Percentiles rank a stretch among this genome's conserved stretches.
Evolutionary conservation across 2,888 invertebrate species (phyloP).

Genomic region (Marronus borbonicus): DNA sequence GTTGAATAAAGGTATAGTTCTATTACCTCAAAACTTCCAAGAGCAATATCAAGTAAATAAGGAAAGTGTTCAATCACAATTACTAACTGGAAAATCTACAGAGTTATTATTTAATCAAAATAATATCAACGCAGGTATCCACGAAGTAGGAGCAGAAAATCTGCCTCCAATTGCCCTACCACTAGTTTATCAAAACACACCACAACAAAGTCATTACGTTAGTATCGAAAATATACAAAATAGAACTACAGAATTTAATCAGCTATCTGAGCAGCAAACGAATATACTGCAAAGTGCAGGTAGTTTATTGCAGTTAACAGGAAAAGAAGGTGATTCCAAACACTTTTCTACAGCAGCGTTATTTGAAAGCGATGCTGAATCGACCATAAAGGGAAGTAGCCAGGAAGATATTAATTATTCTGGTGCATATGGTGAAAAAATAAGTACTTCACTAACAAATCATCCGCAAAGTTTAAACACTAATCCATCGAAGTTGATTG

Average conservation of each 20-base stretch:
- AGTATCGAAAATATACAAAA: conserved; percentile 29
- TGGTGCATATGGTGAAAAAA: conserved; percentile 66
- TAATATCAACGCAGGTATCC: conserved; percentile 5
- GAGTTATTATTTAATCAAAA: conserved; percentile 12
- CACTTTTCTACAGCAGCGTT: conserved; percentile 40
- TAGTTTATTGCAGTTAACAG: conserved; percentile 1
- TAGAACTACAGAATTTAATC: conserved; percentile 10
- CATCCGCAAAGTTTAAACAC: conserved; percentile 36
- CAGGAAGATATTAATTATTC: conserved; percentile 16
- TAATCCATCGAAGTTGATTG: conserved; percentile 70
- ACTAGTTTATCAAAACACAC: conserved; percentile 25
- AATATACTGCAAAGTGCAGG: neutral
- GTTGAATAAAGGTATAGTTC: conserved; percentile 24
- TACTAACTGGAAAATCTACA: conserved; percentile 33
- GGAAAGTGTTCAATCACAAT: conserved; percentile 28
- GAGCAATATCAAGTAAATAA: neutral
- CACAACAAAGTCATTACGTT: conserved; percentile 27
- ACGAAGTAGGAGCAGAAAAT: neutral
- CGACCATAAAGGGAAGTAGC: conserved; percentile 29
- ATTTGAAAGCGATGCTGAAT: conserved; percentile 47
- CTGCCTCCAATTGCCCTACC: conserved; percentile 38
- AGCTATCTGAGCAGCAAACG: neutral
- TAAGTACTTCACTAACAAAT: conserved; percentile 53
- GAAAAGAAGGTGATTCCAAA: neutral
- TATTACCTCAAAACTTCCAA: conserved; percentile 22